Evolutionary conservation across 2,113 vertebrate genomes (phyloP), one percentile per base, ranked within the genome.

Genomic region (Barbus barbus): DNA sequence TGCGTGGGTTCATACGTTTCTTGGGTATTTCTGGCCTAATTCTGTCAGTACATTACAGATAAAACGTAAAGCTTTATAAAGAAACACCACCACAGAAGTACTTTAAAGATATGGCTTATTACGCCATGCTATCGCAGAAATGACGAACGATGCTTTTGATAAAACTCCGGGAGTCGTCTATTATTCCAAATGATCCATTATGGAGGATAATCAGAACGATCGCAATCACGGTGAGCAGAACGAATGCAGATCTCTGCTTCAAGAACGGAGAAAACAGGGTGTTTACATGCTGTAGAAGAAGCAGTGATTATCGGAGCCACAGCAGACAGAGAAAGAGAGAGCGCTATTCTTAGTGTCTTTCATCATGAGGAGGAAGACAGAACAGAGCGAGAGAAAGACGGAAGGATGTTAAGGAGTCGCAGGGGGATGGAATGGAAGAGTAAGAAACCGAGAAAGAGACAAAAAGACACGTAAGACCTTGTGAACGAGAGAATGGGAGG

Each of bases 271-370:
- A 41, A 78, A 78, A 61, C 53, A 38, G 22, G 5, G 1, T 65
- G 78, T 80, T 80, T 80, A 80, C 78, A 65, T 16, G 56, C 78
- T 13, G 75, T n/a, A 65, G 51, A 78, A 78, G 36, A 80, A 65
- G 60, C 38, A 31, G 76, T 41, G 76, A 36, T 78, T 61, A 78
- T 41, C 12, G 33, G n/a, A 60, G 76, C 53, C 8, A 36, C 14
- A 28, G 61, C 28, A 75, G 9, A 74, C 33, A 74, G 31, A 28
- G 36, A 44, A 11, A 53, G 14, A 26, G 51, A 53, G 31, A 77
- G 22, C 80, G 53, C 65, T 71, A 84, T 78, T 78, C 75, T 78
- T 78, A 56, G 48, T 31, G 48, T 78, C 83, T 84, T 79, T 84
- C 63, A 61, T 83, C 28, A 46, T 56, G 58, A 82, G 78, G 33